Base-by-base conservation (phyloP, 2,888 invertebrate genomes). In the Drosophila crucigera region DNA sequence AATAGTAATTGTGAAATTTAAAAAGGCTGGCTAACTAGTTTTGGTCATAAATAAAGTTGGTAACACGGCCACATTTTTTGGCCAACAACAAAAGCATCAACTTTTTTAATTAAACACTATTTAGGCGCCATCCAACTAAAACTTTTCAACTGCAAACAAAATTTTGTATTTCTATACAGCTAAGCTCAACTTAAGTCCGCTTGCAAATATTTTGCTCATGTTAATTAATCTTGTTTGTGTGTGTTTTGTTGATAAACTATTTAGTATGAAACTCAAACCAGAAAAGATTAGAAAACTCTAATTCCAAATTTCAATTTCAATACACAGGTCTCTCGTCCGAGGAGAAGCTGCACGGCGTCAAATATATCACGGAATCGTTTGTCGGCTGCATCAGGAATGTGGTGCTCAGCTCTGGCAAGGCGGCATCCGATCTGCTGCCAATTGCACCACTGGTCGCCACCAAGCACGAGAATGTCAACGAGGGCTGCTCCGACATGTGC, bases 291-390 rank as follows among this genome's bases (percentile, higher is more conserved):
- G 7, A 14, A 33, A 59, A n/a, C 39, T 60, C 50, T 9, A 65
- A 74, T 56, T 52, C 31, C 33, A 60, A 9, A 60, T 61, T 61
- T 41, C 28, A 62, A 41, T 68, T 28, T 50, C 35, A 53, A 66
- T 69, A 62, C 56, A 43, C 91, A 97, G 97, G 97, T 90, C 94
- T 98, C 78, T 97, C 97, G 90, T 97, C 97, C 1, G 97, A 97
- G 93, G 97, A 98, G 93, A 96, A 96, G 92, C 94, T 97, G 33
- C 97, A 98, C 92, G 97, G 97, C 65, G 97, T 98, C 0, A 97
- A 97, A 94, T 98, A 98, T 92, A 97, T 98, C 72, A 98, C 98
- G 84, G 97, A 97, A 94, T 97, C 97, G 10, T 98, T 98, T 92
- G 97, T 98, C 35, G 98, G 98, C 4, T 98, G 98, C 91, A 97